Base-by-base conservation (phyloP, 1,140 invertebrate species). In the Marisa cornuarietis region DNA sequence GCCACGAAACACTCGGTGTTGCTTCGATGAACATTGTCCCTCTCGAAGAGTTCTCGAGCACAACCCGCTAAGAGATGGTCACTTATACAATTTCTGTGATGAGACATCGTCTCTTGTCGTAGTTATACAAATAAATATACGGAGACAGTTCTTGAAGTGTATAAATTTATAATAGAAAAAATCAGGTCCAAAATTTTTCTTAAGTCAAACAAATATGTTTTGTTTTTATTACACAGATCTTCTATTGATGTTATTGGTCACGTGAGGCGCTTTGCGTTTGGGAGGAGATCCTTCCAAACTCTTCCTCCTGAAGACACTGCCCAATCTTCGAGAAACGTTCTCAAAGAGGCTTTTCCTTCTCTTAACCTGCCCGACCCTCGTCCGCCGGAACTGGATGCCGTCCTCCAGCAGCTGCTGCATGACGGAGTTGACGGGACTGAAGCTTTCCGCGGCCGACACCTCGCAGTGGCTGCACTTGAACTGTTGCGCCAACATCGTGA, bases 401-500 rank as follows among this genome's bases (percentile, higher is more conserved):
- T 95, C 94, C 51, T 82, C 31, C n/a, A 91, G 82, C 8, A 96
- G 90, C 20, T 94, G 94, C 84, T 95, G 95, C 88, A 96, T 95
- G 4, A 94, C 94, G 71, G 95, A 90, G 61, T 94, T 94, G 0
- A 95, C 95, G 24, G 94, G 95, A 0, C 94, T 93, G 78, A 93
- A 94, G 88, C 94, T 95, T 88, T 96, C 95, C n/a, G 95, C 95
- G 16, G 95, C 95, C 71, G 95, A 95, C 65, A 96, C 95, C 90
- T 96, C 95, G 89, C 95, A 95, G 89, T 96, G 96, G 87, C 95
- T 95, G 88, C 95, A 96, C 24, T 94, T 93, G 87, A 94, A 95
- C 58, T 94, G 92, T 75, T 95, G 87, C 0, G 95, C 95, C 68
- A 95, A 84, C 86, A 95, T 94, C 85, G 95, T 94, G 49, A 95